A percentile compares a stretch with the other conserved stretches of the same genome.
phyloP scores from a whole-genome alignment of 2,797 vertebrate genomes.

The Labeo calbasu region DNA sequence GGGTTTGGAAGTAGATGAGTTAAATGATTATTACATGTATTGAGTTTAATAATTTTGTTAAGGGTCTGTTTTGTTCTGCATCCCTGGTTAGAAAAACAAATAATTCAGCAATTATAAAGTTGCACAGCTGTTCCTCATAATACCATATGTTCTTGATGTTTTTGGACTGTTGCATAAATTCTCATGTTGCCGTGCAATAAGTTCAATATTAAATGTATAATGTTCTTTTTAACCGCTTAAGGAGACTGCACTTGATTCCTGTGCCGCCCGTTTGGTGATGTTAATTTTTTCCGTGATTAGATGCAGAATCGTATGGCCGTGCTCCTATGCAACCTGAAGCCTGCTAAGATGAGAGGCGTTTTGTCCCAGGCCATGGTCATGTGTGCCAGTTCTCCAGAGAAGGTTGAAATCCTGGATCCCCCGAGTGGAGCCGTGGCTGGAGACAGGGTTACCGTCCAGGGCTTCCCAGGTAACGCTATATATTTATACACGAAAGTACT shows the following conservation, averaged over 20 bases:
- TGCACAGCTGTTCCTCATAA: constrained; percentile 27
- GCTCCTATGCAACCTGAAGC: constrained; percentile 95
- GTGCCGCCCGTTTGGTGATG: not conserved
- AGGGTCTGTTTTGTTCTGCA: constrained; percentile 2
- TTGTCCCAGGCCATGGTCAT: constrained; percentile 97
- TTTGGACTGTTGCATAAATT: not conserved
- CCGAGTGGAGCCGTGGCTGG: constrained; percentile 87
- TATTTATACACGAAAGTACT: not conserved
- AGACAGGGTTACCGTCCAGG: constrained; percentile 90
- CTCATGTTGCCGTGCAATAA: not conserved
- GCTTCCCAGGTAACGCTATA: constrained; percentile 84
- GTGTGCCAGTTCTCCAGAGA: constrained; percentile 95
- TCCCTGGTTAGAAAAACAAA: constrained; percentile 24
- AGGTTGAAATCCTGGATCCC: constrained; percentile 94
- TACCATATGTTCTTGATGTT: constrained; percentile 13
- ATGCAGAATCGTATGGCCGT: constrained; percentile 97
- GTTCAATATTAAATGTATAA: not conserved
- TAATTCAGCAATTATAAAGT: constrained; percentile 33
- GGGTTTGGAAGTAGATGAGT: constrained; percentile 10
- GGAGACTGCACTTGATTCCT: not conserved
- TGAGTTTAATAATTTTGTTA: constrained; percentile 23
- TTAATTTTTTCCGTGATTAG: constrained; percentile 68
- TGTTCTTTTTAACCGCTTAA: not conserved
- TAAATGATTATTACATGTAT: constrained; percentile 24
- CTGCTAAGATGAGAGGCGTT: constrained; percentile 96